phyloP scores from a whole-genome alignment of 2,797 vertebrate genomes.

The Brachyrhaphis roseni region DNA sequence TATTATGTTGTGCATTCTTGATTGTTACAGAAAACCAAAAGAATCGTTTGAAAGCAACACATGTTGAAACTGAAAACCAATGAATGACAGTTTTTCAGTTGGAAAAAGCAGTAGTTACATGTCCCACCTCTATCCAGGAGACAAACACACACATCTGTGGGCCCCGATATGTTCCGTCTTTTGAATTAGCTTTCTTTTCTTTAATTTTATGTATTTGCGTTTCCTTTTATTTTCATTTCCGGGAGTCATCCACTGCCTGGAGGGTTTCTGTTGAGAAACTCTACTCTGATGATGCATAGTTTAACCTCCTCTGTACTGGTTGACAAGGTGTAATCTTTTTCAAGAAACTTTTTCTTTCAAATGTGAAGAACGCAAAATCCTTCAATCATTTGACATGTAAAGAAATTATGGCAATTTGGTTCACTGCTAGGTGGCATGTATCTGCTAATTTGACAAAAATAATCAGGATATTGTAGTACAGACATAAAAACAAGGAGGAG shows the following conservation, averaged over 20 bases:
- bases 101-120: slow-evolving; percentile 25
- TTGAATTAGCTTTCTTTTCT: slow-evolving; percentile 21
- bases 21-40: background rate
- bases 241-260: slow-evolving; percentile 49
- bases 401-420: background rate
- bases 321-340: slow-evolving; percentile 5
- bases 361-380: background rate
- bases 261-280: slow-evolving; percentile 49
- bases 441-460: background rate
- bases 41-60: background rate
- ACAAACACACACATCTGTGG: slow-evolving; percentile 40
- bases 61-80: background rate
- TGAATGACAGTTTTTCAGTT: slow-evolving; percentile 38
- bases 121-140: slow-evolving; percentile 1
- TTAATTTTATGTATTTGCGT: slow-evolving; percentile 34
- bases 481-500: background rate
- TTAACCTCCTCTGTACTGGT: slow-evolving; percentile 23
- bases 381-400: background rate
- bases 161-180: slow-evolving; percentile 24
- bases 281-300: slow-evolving; percentile 13
- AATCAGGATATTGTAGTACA: background rate
- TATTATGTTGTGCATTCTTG: background rate
- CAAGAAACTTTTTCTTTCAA: slow-evolving; percentile 6
- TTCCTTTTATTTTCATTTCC: slow-evolving; percentile 30
- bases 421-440: background rate